Base-by-base conservation (phyloP, 2,888 invertebrate genomes). In the Lasius fuliginosus region DNA sequence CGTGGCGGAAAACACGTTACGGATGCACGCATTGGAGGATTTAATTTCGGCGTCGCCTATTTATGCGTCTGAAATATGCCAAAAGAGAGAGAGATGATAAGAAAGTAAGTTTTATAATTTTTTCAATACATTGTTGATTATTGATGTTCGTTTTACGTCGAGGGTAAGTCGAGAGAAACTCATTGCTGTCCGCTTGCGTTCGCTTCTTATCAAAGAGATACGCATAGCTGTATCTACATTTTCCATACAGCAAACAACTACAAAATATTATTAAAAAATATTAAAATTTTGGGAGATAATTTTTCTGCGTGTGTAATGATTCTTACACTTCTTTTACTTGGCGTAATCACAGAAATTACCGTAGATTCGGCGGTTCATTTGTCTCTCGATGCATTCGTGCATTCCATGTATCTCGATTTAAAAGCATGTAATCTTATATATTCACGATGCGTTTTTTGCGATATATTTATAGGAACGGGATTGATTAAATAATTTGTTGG, bases 401-500 rank as follows among this genome's bases (percentile, higher is more conserved):
- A 23, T 18, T 58, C 8, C 1, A 18, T 27, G 33, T n/a, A 3
- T 18, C 36, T 23, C 12, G 12, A n/a, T n/a, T 49, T 60, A 18
- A 8, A 73, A 46, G 5, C 30, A 33, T 5, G 33, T 46, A 15
- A 46, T 49, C 18, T 49, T 67, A 79, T 30, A 8, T 2, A 18
- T 15, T 36, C 6, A 8, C n/a, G 1, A 53, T 53, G 1, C n/a
- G 2, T n/a, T 33, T 40, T 42, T 36, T n/a, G 23, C 12, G 12
- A 46, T 4, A 42, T 30, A 56, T 58, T 71, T 73, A 18, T 46
- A 81, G 46, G n/a, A 40, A 40, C 40, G 15, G 18, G 46, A 73
- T 36, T 60, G 73, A 73, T 81, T 73, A 81, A 60, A 18, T 49
- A 12, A 74, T 74, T 60, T 79, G 60, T 36, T 27, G 46, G n/a